These are phyloP conservation scores for Cryptocephalus primarius DNA, from an alignment of 2,888 invertebrate genomes.

Conservation along the genomic window DNA sequence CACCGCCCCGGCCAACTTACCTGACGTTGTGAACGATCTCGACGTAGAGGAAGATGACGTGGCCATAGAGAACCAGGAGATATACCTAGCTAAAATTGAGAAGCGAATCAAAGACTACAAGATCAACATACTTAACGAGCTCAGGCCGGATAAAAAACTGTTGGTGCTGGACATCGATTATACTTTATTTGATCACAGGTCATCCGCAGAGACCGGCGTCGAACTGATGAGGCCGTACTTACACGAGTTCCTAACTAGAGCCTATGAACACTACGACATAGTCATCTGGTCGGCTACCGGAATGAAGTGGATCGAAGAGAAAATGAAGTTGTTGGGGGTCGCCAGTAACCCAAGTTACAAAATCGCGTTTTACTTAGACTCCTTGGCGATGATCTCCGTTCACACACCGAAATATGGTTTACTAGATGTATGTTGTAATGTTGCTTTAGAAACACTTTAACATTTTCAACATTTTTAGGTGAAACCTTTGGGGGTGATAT, in stretches of 20 bases:
- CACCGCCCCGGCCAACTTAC: constrained; percentile 67
- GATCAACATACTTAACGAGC: constrained; percentile 69
- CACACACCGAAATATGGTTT: constrained; percentile 84
- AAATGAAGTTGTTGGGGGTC: constrained; percentile 88
- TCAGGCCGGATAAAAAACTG: constrained; percentile 76
- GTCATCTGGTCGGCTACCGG: constrained; percentile 98
- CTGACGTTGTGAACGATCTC: constrained; percentile 83
- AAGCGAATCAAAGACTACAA: constrained; percentile 75
- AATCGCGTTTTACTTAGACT: constrained; percentile 85
- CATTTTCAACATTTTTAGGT: constrained; percentile 49
- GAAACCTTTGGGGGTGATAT: constrained; percentile 92
- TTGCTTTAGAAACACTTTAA: not conserved
- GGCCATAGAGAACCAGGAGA: constrained; percentile 52
- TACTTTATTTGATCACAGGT: constrained; percentile 91
- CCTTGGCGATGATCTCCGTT: constrained; percentile 90
- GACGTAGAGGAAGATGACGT: constrained; percentile 83
- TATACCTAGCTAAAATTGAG: constrained; percentile 70
- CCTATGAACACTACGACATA: constrained; percentile 87
- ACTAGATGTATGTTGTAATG: constrained; percentile 55
- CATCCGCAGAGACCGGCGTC: constrained; percentile 72
- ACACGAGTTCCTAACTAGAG: constrained; percentile 83
- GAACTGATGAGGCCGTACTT: constrained; percentile 92
- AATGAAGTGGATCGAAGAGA: constrained; percentile 98
- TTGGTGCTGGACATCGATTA: constrained; percentile 94
- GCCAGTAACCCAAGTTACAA: constrained; percentile 74